phyloP scores from a whole-genome alignment of 2,797 vertebrate genomes.

The Trichosurus vulpecula region DNA sequence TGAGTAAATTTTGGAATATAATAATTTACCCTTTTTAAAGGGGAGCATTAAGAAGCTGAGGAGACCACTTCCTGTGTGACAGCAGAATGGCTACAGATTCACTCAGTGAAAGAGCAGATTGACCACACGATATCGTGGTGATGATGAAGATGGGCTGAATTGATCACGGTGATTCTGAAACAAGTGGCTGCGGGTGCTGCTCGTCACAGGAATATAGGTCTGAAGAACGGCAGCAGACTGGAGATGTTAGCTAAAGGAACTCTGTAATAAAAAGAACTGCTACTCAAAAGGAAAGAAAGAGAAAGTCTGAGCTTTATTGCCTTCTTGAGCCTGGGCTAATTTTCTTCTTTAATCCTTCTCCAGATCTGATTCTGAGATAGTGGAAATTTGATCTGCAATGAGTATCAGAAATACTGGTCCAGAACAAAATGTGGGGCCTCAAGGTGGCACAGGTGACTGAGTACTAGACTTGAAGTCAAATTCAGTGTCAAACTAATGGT shows the following conservation, averaged over 20 bases:
- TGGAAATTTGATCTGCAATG: background rate
- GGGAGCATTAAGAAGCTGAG: background rate
- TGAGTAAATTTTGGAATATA: background rate
- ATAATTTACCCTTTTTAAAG: slow-evolving; percentile 2
- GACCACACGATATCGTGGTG: background rate
- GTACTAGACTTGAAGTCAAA: background rate
- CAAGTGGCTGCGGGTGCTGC: background rate
- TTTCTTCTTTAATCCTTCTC: background rate
- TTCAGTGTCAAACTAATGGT: background rate
- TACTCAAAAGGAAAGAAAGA: background rate
- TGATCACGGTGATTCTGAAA: background rate
- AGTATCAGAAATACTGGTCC: background rate
- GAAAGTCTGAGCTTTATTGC: background rate
- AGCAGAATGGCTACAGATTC: background rate
- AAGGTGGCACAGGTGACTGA: background rate
- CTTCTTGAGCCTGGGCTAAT: background rate
- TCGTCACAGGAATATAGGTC: background rate
- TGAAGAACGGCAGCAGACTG: background rate
- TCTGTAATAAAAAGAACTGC: background rate
- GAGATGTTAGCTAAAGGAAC: background rate
- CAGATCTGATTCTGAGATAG: background rate
- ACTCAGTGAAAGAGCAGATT: background rate
- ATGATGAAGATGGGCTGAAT: background rate
- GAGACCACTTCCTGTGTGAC: background rate
- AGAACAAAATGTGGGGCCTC: background rate